Conservation (phyloP, 2,888 invertebrate genomes). For the Trichopoda pennipes region DNA sequence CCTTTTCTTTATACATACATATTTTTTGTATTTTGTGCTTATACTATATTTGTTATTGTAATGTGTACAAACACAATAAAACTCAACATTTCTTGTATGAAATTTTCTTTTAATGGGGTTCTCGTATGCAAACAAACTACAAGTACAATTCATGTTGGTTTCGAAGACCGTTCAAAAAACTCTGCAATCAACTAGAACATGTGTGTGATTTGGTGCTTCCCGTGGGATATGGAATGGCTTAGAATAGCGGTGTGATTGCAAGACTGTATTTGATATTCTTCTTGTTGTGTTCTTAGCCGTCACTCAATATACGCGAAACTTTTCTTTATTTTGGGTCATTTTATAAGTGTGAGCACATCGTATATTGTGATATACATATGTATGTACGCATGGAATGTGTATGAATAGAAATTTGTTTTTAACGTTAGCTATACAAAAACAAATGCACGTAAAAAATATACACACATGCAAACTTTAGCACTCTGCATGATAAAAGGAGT, state of each 20-base stretch:
- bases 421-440: slow-evolving; percentile 17
- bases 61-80: slow-evolving; percentile 50
- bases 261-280: slow-evolving; percentile 21
- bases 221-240: background rate
- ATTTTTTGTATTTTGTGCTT: background rate
- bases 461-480: slow-evolving; percentile 11
- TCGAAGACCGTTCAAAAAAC: slow-evolving; percentile 48
- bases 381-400: slow-evolving; percentile 1
- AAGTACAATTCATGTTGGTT: slow-evolving; percentile 43
- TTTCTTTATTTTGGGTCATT: slow-evolving; percentile 59
- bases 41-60: slow-evolving; percentile 12
- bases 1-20: slow-evolving; percentile 7
- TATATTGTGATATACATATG: background rate
- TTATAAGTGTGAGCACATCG: slow-evolving; percentile 47
- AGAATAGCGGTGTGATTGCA: background rate
- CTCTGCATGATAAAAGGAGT: background rate
- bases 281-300: slow-evolving; percentile 48
- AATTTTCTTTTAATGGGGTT: slow-evolving; percentile 55
- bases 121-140: slow-evolving; percentile 61
- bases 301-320: slow-evolving; percentile 59
- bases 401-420: slow-evolving; percentile 6
- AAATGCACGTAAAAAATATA: slow-evolving; percentile 1
- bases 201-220: background rate
- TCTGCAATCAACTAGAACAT: slow-evolving; percentile 16
- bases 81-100: slow-evolving; percentile 50